phyloP scores from a whole-genome alignment of 2,888 invertebrate genomes.

The Pseudeuparius sepicola region DNA sequence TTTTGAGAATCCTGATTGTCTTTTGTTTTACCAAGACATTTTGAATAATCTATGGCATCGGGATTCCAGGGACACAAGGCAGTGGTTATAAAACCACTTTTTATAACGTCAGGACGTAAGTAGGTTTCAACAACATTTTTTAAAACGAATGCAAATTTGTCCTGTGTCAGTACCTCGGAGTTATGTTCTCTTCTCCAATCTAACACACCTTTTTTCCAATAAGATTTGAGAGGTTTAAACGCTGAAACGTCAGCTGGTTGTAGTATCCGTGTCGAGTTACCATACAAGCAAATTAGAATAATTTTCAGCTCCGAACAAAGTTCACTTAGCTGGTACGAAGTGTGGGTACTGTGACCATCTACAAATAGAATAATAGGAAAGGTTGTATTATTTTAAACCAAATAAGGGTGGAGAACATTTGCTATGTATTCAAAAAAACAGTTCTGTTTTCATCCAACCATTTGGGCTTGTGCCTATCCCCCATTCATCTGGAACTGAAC shows the following conservation, averaged over 20 bases:
- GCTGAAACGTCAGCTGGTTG: no score
- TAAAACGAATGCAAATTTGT: slow-evolving; percentile 16
- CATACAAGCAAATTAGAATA: slow-evolving; percentile 3
- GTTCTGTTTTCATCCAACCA: no score
- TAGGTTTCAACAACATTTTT: slow-evolving; percentile 14
- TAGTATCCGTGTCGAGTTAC: slow-evolving; percentile 3
- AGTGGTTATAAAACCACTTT: slow-evolving; percentile 13
- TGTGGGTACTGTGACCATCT: slow-evolving; percentile 6
- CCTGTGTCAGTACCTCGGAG: slow-evolving; percentile 14
- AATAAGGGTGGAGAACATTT: background rate
- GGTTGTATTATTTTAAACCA: background rate
- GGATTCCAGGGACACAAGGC: no score
- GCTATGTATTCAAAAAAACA: no score
- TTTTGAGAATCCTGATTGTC: no score
- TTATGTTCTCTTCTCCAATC: slow-evolving; percentile 6
- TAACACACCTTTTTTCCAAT: slow-evolving; percentile 3
- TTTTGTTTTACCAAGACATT: no score
- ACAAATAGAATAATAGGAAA: slow-evolving; percentile 8
- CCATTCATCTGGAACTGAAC: no score
- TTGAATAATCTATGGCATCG: no score
- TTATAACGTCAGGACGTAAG: slow-evolving; percentile 11
- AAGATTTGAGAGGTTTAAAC: slow-evolving; percentile 1
- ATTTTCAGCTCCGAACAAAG: slow-evolving; percentile 1
- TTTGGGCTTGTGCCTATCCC: no score
- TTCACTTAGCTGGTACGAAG: slow-evolving; percentile 1